Base-by-base conservation (phyloP, 2,797 vertebrate species). In the Chromobotia macracanthus region DNA sequence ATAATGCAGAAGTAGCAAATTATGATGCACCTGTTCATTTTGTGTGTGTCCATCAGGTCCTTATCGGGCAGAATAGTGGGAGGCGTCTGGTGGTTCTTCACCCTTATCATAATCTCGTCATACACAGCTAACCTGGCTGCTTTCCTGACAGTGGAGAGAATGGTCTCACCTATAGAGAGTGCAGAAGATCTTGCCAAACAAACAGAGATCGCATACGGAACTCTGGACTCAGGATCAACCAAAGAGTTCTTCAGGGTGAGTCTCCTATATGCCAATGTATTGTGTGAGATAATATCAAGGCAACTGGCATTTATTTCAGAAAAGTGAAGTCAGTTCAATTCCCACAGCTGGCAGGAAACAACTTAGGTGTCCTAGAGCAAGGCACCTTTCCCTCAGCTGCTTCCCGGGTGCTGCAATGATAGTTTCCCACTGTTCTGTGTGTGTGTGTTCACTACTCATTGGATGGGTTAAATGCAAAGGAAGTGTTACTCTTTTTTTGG, bases 81-180 rank as follows among this genome's bases (percentile, higher is more conserved):
- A 90, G 98, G 98, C 65, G 98, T 99, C 90, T 99, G 98, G 98
- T 99, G 98, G 98, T 99, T 99, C 94, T 99, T 99, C 95, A 99
- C 98, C 86, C 96, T 99, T 93, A 99, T 99, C 94, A 99, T 99
- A 91, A 99, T 99, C 93, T 99, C 98, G 82, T 99, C 98, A 90
- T 99, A 99, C 91, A 99, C 98, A 88, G 98, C 98, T 93, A 99
- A 99, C 91, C 94, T 99, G 68, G 98, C 98, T 92, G 98, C 98
- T 91, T 99, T 99, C 94, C 93, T 99, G 81, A 99, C 98, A 41
- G 98, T 99, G 87, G 98, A 99, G 87, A 97, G 98, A 89, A 99
- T 99, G 98, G 98, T 99, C 75, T 99, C 98, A 82, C 98, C 98
- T 72, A 99, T 99, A 88, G 98, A 99, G 89, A 99, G 97, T 46